Percentiles rank a stretch among this genome's conserved stretches.
Conservation (phyloP, 2,888 invertebrate species). For the Cerceris ruficornis region DNA sequence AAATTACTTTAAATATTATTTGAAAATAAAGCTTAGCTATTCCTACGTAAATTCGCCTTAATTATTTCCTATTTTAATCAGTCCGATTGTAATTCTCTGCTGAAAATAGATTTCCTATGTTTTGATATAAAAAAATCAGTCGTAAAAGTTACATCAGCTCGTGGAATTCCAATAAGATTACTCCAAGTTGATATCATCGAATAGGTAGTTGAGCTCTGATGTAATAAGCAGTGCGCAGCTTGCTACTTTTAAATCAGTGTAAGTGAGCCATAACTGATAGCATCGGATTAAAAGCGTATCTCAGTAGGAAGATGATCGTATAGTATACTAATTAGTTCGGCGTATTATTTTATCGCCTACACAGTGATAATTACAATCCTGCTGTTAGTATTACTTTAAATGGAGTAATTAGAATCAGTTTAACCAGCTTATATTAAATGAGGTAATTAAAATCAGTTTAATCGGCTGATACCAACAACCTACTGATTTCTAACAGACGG, state of each 20-base stretch:
- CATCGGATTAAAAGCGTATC: constrained; percentile 10
- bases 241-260: background rate
- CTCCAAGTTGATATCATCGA: background rate
- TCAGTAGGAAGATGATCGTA: constrained; percentile 12
- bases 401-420: background rate
- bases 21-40: too few species aligned
- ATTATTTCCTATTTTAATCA: too few species aligned
- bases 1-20: too few species aligned
- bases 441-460: background rate
- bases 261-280: constrained; percentile 28
- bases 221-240: constrained; percentile 4
- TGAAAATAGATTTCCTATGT: too few species aligned
- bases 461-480: background rate
- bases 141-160: background rate
- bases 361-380: too few species aligned
- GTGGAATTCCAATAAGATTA: background rate
- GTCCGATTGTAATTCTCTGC: too few species aligned
- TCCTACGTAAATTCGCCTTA: too few species aligned
- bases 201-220: background rate
- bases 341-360: constrained; percentile 8
- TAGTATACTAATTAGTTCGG: constrained; percentile 31
- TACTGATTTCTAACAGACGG: too few species aligned
- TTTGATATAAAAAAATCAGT: background rate
- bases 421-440: background rate
- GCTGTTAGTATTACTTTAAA: background rate